phyloP scores from a whole-genome alignment of 64 coral and sea anemone species.

The Montipora cactus region DNA sequence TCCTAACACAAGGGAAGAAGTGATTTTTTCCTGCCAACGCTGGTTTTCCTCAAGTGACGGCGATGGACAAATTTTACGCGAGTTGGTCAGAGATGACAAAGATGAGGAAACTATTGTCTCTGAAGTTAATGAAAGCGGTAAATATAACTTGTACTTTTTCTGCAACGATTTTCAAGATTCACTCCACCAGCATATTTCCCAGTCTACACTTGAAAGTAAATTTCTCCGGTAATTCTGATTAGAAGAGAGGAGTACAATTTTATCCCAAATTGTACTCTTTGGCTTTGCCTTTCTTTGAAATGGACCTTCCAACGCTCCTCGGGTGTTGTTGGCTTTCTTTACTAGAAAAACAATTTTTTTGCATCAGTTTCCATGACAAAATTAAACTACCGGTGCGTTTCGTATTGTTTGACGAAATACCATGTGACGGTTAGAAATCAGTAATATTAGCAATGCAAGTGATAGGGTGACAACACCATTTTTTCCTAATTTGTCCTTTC shows the following conservation, averaged over 20 bases:
- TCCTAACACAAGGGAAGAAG: constrained; percentile 56
- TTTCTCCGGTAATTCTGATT: too few species aligned
- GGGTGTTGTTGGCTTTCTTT: too few species aligned
- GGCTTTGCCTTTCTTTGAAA: too few species aligned
- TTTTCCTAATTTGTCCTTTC: neutral
- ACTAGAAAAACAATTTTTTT: too few species aligned
- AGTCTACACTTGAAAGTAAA: too few species aligned
- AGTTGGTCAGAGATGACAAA: constrained; percentile 70
- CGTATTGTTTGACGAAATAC: too few species aligned
- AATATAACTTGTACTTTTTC: neutral
- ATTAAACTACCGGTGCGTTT: too few species aligned
- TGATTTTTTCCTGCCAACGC: constrained; percentile 82
- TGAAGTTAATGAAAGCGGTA: constrained; percentile 10
- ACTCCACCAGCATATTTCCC: neutral
- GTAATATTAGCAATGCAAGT: too few species aligned
- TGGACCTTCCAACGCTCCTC: too few species aligned
- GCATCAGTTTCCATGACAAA: too few species aligned
- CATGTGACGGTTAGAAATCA: too few species aligned
- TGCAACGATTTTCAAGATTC: neutral
- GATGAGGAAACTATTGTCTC: constrained; percentile 51
- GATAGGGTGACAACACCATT: neutral
- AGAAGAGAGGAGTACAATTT: too few species aligned
- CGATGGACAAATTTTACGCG: constrained; percentile 90
- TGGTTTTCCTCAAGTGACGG: constrained; percentile 95
- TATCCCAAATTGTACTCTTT: neutral